Base-by-base conservation (phyloP, 2,888 invertebrate genomes). In the Brachyptera putata region DNA sequence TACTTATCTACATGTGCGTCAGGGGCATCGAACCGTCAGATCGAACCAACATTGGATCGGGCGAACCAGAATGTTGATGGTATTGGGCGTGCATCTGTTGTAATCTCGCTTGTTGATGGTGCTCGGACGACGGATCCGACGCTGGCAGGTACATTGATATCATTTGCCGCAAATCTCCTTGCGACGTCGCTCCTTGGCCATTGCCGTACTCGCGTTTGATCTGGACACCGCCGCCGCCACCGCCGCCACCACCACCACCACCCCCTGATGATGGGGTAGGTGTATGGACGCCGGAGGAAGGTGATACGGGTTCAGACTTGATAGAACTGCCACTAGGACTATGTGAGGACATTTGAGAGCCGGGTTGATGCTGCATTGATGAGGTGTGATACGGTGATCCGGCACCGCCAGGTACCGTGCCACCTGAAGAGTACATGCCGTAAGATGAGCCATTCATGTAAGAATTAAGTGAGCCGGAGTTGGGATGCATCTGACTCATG, bases 291-390 rank as follows among this genome's bases (percentile, higher is more conserved):
- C 68, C 67, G 55, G 89, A 76, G 79, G 80, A 85, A 55, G 91
- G 89, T 58, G 91, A 90, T 69, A 91, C 89, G 26, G 91, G 90
- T 75, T 93, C 92, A 57, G 91, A 91, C 75, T 92, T 92, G 72
- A 91, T 89, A 73, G 90, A 91, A 65, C 89, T 89, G 67, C 90
- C 91, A 73, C 90, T 90, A 56, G 91, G 91, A 70, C 90, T 89
- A 76, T 91, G 90, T 64, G 86, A 85, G 68, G 80, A 80, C 70
- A 80, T 77, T 71, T 81, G 81, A 13, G 86, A 85, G 53, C 85
- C 84, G 0, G 85, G 83, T 69, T 84, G 79, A 55, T 63, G 81
- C 78, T 90, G 56, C 58, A 64, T 61, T 18, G 58, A 24, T 7
- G 58, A 30, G 37, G 78, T 77, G 59, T 81, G 81, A 73, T 91